Conservation (phyloP, 2,888 invertebrate genomes). For the Rhogogaster chlorosoma region DNA sequence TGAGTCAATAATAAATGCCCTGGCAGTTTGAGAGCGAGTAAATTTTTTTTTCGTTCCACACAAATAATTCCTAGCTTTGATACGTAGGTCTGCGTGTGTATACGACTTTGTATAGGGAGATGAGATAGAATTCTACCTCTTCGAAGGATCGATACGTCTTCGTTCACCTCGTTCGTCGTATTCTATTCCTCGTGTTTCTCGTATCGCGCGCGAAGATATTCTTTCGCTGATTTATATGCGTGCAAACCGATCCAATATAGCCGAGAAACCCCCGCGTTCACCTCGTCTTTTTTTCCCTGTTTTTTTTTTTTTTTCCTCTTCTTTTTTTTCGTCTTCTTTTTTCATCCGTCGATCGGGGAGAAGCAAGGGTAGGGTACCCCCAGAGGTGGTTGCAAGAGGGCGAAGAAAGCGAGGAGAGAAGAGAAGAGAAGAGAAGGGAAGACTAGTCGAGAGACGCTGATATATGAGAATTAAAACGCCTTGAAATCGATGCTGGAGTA, state of each 20-base stretch:
- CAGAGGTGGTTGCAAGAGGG: constrained; percentile 1
- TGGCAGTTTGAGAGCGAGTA: not conserved
- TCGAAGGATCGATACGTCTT: constrained; percentile 31
- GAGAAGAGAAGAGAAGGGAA: constrained; percentile 1
- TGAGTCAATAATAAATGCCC: not conserved
- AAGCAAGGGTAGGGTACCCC: not conserved
- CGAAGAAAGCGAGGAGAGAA: not conserved
- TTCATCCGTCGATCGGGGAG: constrained; percentile 20
- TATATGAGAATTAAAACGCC: constrained; percentile 51
- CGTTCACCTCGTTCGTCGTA: constrained; percentile 43
- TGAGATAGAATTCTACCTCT: constrained; percentile 38
- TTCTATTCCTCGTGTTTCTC: constrained; percentile 45
- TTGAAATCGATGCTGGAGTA: constrained; percentile 47
- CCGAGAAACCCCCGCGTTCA: not conserved
- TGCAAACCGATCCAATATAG: constrained; percentile 51
- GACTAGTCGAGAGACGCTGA: constrained; percentile 44
- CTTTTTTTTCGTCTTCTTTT: not conserved
- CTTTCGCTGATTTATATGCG: constrained; percentile 51
- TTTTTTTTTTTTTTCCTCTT: not conserved
- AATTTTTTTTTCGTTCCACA: not conserved
- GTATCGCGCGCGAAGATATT: constrained; percentile 46
- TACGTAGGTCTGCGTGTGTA: not conserved
- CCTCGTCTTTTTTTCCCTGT: not conserved
- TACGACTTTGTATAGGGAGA: constrained; percentile 8
- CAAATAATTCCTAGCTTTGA: not conserved